Conservation (phyloP, 1,140 invertebrate genomes). For the Megalonaias nervosa region DNA sequence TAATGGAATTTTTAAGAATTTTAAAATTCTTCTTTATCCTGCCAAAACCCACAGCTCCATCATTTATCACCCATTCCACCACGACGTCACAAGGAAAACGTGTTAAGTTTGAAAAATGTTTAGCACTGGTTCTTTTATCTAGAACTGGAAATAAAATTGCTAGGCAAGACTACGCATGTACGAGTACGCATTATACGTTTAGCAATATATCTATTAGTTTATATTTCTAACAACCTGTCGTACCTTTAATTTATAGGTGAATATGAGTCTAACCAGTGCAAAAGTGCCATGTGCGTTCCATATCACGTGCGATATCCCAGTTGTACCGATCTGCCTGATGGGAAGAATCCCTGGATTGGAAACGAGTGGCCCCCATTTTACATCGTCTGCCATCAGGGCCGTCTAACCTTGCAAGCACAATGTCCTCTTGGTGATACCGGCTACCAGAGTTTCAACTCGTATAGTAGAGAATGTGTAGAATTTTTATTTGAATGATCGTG, state of each 20-base stretch:
- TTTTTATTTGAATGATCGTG: too few relatives aligned
- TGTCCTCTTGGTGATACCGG: constrained; percentile 10
- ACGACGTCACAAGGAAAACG: too few relatives aligned
- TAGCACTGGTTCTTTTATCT: neutral
- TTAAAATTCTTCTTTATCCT: too few relatives aligned
- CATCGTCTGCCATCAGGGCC: constrained; percentile 7
- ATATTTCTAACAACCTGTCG: neutral
- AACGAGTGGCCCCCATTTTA: constrained; percentile 20
- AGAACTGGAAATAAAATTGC: neutral
- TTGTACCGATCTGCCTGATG: constrained; percentile 33
- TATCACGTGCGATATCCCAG: constrained; percentile 34
- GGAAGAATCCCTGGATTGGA: constrained; percentile 28
- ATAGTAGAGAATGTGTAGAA: too few relatives aligned
- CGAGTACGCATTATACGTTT: neutral
- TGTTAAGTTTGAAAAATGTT: neutral
- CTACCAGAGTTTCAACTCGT: too few relatives aligned
- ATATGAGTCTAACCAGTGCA: constrained; percentile 26
- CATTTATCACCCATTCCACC: too few relatives aligned
- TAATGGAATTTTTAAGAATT: too few relatives aligned
- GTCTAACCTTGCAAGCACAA: constrained; percentile 21
- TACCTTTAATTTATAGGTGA: too few relatives aligned
- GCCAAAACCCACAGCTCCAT: too few relatives aligned
- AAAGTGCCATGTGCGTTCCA: constrained; percentile 30
- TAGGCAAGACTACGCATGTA: too few relatives aligned
- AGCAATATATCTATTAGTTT: too few relatives aligned